phyloP scores from a whole-genome alignment of 1,140 invertebrate species.

The Nebria ingens region DNA sequence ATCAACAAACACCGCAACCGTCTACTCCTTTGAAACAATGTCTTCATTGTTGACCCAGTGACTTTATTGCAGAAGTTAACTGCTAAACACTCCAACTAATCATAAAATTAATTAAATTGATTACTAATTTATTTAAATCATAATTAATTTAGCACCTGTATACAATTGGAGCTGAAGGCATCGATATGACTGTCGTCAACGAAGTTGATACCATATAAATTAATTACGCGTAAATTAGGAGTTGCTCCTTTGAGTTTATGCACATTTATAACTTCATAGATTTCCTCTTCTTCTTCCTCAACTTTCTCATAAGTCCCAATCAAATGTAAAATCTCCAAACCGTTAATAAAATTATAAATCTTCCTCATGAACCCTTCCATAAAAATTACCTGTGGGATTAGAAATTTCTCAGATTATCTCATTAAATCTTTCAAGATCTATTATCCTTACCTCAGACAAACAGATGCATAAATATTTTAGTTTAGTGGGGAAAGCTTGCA shows the following conservation, averaged over 20 bases:
- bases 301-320: constrained; percentile 99
- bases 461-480: constrained; percentile 94
- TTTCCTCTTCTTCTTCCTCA: constrained; percentile 98
- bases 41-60: constrained; percentile 92
- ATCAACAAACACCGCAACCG: constrained; percentile 86
- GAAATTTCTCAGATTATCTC: not conserved
- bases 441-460: constrained; percentile 76
- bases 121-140: not conserved
- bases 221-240: constrained; percentile 89
- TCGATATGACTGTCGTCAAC: constrained; percentile 98
- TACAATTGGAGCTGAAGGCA: constrained; percentile 89
- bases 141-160: constrained; percentile 46
- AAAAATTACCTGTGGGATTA: constrained; percentile 76
- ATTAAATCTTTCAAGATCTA: not conserved
- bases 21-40: constrained; percentile 86
- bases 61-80: constrained; percentile 96
- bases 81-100: constrained; percentile 92
- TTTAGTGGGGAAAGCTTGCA: constrained; percentile 98
- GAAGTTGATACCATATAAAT: constrained; percentile 95
- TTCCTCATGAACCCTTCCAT: constrained; percentile 99
- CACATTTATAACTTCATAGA: constrained; percentile 99
- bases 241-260: constrained; percentile 95
- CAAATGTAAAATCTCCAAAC: constrained; percentile 94
- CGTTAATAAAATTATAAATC: constrained; percentile 99
- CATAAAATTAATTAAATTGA: constrained; percentile 30